Conservation (phyloP, 2,888 invertebrate species). For the Stenodera caucasica region DNA sequence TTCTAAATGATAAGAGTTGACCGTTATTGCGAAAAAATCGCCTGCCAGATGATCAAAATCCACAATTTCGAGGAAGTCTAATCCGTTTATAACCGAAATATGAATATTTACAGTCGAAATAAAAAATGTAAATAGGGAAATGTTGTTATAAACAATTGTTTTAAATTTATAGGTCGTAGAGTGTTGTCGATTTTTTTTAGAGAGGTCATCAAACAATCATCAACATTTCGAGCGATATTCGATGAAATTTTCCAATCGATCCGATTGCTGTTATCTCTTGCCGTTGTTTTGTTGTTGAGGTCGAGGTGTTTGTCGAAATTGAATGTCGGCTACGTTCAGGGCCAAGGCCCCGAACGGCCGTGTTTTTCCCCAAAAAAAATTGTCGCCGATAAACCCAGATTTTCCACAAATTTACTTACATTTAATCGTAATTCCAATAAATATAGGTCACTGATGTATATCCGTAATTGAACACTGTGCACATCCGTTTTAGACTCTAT, state of each 20-base stretch:
- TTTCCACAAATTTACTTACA: constrained; percentile 31
- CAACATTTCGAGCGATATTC: background rate
- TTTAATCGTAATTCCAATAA: constrained; percentile 27
- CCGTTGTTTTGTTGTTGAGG: background rate
- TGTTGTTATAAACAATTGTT: background rate
- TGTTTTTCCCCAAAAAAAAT: constrained; percentile 10
- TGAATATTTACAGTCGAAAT: background rate
- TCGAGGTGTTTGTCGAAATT: background rate
- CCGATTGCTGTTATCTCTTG: background rate
- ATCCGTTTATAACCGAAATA: too few relatives aligned
- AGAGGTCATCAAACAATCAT: background rate
- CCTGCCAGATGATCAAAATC: background rate
- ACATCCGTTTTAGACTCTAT: constrained; percentile 42
- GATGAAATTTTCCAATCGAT: background rate
- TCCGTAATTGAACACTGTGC: constrained; percentile 46
- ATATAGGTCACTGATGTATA: constrained; percentile 48
- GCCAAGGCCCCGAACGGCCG: constrained; percentile 12
- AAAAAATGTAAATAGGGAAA: background rate
- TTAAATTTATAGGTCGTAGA: constrained; percentile 11
- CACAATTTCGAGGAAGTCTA: too few relatives aligned
- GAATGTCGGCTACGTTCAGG: constrained; percentile 5
- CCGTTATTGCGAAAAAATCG: constrained; percentile 4
- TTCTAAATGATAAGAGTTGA: background rate
- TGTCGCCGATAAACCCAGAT: too few relatives aligned
- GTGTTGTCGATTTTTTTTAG: background rate